Evolutionary conservation across 2,113 vertebrate genomes (phyloP), one percentile per base, ranked within the genome.

Genomic region (Hemiscyllium ocellatum): DNA sequence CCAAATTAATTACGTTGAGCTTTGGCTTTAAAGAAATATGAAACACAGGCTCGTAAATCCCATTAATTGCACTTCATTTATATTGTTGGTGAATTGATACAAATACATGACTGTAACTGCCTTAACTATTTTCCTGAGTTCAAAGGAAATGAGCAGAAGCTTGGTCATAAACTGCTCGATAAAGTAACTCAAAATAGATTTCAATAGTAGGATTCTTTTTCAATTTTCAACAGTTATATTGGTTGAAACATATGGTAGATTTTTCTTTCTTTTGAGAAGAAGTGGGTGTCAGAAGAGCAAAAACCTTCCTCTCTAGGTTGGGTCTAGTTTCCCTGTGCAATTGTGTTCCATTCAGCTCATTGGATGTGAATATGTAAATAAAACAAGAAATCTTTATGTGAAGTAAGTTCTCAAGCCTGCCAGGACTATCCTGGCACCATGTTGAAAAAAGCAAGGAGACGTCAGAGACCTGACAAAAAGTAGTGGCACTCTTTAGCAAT

Each of bases 11-110:
- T 70, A 50, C 29, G 17, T 72, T 72, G 33, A 50, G 15, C 19
- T 33, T 72, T 95, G 42, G 4, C 1, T 95, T 72, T 50, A 72
- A 72, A 72, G 22, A 50, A 94, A 95, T 72, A 72, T 69, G 72
- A 72, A 72, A 52, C 69, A 90, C 26, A 52, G 72, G 24, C 68
- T 94, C 47, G 72, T 72, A 50, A 95, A 94, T 94, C 93, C 70
- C 12, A 95, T 95, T 72, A 50, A 95, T 95, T 17, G 20, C 26
- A 72, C 20, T 76, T 95, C 6, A 69, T 93, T 94, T 47, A 70
- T 93, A 37, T 17, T 37, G 47, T 95, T 95, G 42, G 37, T 95
- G 22, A 69, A 50, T 95, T 69, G 42, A 42, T 70, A 47, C 17
- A 69, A 47, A 50, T 29, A 50, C 15, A 29, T 50, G 68, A 95